Conservation (phyloP, 2,113 vertebrate genomes). For the Sphyrna mokarran region DNA sequence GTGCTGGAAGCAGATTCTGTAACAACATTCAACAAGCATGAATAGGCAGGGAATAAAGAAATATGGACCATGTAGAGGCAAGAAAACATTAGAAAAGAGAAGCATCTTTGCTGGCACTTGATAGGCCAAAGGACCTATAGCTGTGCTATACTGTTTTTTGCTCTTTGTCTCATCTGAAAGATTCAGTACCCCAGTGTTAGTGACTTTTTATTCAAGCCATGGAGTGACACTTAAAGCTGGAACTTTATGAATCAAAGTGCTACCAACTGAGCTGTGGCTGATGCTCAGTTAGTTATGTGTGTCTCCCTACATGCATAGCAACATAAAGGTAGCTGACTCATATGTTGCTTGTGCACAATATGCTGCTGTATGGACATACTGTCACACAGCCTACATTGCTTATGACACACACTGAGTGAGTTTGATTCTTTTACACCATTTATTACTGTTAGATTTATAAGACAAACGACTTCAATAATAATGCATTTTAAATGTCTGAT, state of each 20-base stretch:
- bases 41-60: too few relatives aligned
- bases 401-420: neutral
- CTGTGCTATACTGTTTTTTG: too few relatives aligned
- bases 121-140: too few relatives aligned
- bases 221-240: neutral
- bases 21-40: too few relatives aligned
- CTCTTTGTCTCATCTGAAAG: neutral
- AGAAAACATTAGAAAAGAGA: too few relatives aligned
- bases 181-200: neutral
- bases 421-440: neutral
- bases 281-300: neutral
- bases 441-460: neutral
- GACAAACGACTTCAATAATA: neutral
- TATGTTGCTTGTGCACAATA: neutral
- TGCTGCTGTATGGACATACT: neutral
- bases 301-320: neutral
- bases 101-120: too few relatives aligned
- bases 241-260: neutral
- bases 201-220: neutral
- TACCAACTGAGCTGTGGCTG: neutral
- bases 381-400: neutral
- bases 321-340: neutral
- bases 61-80: too few relatives aligned
- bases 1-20: too few relatives aligned
- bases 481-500: neutral